phyloP scores from a whole-genome alignment of 2,888 invertebrate species.

The Epinotia bilunana region DNA sequence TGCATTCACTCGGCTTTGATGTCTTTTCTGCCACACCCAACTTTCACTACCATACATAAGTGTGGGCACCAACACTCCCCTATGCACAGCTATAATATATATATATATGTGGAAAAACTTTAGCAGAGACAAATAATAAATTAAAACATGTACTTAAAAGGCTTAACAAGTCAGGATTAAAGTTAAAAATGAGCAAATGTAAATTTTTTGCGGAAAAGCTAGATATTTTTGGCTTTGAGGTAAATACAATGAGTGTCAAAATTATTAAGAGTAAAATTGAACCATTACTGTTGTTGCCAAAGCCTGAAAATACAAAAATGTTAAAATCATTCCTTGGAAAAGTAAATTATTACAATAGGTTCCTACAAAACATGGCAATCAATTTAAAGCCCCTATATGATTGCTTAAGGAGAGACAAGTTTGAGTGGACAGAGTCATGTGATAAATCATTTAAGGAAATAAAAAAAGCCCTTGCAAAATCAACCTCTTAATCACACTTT shows the following conservation, averaged over 20 bases:
- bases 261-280: constrained; percentile 29
- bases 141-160: constrained; percentile 11
- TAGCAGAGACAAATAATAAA: constrained; percentile 15
- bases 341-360: constrained; percentile 34
- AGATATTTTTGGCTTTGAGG: constrained; percentile 24
- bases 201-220: constrained; percentile 17
- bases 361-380: constrained; percentile 37
- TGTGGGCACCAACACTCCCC: no score
- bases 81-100: no score
- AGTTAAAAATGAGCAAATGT: constrained; percentile 16
- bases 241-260: constrained; percentile 6
- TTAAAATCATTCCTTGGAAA: constrained; percentile 27
- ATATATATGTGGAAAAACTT: constrained; percentile 27
- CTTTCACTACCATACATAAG: no score
- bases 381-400: constrained; percentile 36
- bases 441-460: constrained; percentile 24
- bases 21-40: no score
- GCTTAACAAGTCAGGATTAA: constrained; percentile 9
- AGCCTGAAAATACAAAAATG: constrained; percentile 11
- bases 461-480: constrained; percentile 24
- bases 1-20: no score
- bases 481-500: constrained; percentile 15
- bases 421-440: constrained; percentile 33
- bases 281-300: constrained; percentile 8
- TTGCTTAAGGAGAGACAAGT: constrained; percentile 29